Conservation (phyloP, 2,113 vertebrate genomes). For the Calidris pygmaea region DNA sequence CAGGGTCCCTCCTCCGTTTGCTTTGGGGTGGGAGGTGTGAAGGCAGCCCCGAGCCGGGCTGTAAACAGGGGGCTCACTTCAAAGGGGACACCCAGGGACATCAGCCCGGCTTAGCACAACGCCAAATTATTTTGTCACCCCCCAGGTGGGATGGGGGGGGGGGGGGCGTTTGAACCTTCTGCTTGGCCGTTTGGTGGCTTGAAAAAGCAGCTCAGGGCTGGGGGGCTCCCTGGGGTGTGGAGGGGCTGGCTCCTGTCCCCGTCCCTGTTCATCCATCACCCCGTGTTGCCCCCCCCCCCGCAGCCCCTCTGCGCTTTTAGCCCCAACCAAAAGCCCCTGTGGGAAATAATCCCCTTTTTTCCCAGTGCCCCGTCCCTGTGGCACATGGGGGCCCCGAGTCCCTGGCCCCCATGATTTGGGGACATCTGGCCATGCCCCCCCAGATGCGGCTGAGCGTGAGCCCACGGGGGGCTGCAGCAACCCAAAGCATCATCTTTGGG, state of each 20-base stretch:
- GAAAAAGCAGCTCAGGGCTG: neutral
- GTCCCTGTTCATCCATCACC: neutral
- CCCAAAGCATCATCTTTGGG: rapidly evolving
- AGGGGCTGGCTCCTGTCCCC: neutral
- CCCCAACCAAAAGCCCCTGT: too few species aligned
- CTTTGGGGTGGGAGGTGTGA: neutral
- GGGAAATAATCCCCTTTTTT: neutral
- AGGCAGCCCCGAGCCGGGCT: neutral
- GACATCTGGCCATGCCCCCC: rapidly evolving
- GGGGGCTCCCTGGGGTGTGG: rapidly evolving
- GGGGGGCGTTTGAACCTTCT: neutral
- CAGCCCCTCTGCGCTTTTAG: neutral
- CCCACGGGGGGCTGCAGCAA: rapidly evolving
- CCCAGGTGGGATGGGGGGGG: neutral
- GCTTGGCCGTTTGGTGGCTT: neutral
- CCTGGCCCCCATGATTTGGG: neutral
- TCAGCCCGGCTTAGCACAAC: neutral
- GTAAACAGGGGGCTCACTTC: conserved; percentile 14
- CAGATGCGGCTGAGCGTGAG: rapidly evolving
- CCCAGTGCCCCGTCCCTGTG: rapidly evolving
- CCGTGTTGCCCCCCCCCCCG: rapidly evolving
- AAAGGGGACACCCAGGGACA: conserved; percentile 1
- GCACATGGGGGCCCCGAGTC: rapidly evolving
- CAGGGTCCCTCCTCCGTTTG: neutral
- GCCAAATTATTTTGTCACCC: neutral